Percentiles rank a stretch among this genome's conserved stretches.
Evolutionary conservation across 2,888 invertebrate genomes (phyloP).

Genomic region (Yponomeuta malinellus): DNA sequence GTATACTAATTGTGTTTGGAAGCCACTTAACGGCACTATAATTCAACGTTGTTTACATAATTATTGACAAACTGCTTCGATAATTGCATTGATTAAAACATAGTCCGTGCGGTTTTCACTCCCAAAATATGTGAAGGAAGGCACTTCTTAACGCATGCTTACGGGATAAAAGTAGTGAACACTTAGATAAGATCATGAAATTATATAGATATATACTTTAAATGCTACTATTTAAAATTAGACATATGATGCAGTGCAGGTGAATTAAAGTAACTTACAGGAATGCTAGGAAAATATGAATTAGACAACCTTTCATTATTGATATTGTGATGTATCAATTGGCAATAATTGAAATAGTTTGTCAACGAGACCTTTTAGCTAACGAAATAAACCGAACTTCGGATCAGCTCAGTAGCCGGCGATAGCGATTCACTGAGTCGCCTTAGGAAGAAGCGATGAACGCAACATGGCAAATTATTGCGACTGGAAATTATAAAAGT

Average conservation of each 20-base stretch:
- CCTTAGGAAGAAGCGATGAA: background rate
- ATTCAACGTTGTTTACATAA: conserved; percentile 24
- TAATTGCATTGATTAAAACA: conserved; percentile 20
- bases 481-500: conserved; percentile 53
- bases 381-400: background rate
- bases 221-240: background rate
- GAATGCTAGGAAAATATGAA: background rate
- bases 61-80: conserved; percentile 38
- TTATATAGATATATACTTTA: background rate
- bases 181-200: background rate
- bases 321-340: conserved; percentile 8
- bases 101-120: conserved; percentile 22
- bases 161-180: conserved; percentile 2
- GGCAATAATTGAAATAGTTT: conserved; percentile 28
- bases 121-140: conserved; percentile 59
- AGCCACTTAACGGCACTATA: conserved; percentile 47
- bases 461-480: conserved; percentile 32
- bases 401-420: background rate
- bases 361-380: conserved; percentile 20
- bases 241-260: background rate
- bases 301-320: background rate
- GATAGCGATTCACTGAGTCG: background rate
- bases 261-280: background rate
- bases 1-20: conserved; percentile 41
- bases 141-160: conserved; percentile 44